A percentile compares a stretch with the other conserved stretches of the same genome.
Conservation (phyloP, 2,797 vertebrate genomes). For the Caiman crocodilus region DNA sequence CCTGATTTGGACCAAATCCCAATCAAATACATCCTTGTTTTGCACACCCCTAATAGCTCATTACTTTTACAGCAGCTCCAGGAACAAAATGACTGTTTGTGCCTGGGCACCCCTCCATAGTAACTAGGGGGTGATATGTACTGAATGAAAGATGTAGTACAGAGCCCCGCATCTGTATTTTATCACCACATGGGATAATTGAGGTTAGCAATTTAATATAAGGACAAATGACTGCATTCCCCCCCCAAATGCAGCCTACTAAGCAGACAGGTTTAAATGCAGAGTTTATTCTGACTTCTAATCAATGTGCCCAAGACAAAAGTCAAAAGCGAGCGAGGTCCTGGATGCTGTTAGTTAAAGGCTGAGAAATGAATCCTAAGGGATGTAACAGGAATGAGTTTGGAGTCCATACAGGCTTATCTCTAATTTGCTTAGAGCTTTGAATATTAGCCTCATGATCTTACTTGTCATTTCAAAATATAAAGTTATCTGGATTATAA, state of each 20-base stretch:
- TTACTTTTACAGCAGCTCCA: fast-evolving
- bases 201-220: not conserved
- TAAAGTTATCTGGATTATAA: too few species aligned
- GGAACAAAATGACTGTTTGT: not conserved
- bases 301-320: not conserved
- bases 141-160: not conserved
- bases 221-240: not conserved
- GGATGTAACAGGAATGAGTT: not conserved
- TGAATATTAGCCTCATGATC: too few species aligned
- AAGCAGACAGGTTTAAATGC: not conserved
- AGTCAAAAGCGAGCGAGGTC: not conserved
- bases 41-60: not conserved
- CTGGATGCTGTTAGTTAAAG: not conserved
- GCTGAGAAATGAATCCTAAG: fast-evolving
- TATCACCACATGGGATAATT: not conserved
- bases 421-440: too few species aligned
- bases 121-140: not conserved
- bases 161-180: not conserved
- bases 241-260: not conserved
- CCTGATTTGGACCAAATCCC: too few species aligned
- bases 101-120: not conserved
- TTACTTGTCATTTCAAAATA: too few species aligned
- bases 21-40: too few species aligned
- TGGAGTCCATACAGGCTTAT: too few species aligned
- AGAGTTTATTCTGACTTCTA: not conserved